Evolutionary conservation across 1,140 invertebrate species (phyloP).

Genomic region (Cryptotermes secundus): DNA sequence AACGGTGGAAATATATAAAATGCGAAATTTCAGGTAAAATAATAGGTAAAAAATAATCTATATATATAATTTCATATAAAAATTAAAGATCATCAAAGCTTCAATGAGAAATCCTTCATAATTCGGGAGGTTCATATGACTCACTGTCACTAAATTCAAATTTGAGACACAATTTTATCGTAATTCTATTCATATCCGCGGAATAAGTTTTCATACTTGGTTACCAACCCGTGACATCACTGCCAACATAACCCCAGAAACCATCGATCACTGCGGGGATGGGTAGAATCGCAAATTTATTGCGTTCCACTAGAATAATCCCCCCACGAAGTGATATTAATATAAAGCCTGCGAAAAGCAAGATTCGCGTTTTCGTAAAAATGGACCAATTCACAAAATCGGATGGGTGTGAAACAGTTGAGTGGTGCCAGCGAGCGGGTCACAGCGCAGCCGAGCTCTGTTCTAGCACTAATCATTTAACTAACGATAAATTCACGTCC

Average conservation of each 20-base stretch:
- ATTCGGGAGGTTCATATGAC: too few species aligned
- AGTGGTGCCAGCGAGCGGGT: not conserved
- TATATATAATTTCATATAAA: too few species aligned
- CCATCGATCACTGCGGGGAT: not conserved
- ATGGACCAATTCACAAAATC: conserved; percentile 6
- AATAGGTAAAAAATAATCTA: too few species aligned
- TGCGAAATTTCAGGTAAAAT: too few species aligned
- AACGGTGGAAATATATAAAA: too few species aligned
- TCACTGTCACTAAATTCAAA: too few species aligned
- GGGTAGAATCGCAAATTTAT: not conserved
- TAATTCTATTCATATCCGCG: not conserved
- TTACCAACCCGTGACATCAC: not conserved
- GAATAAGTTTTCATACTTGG: conserved; percentile 15
- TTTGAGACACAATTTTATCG: too few species aligned
- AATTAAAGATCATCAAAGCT: too few species aligned
- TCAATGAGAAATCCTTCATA: too few species aligned
- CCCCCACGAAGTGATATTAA: not conserved
- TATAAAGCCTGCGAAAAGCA: not conserved
- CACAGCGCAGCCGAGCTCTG: not conserved
- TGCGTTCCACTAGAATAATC: not conserved
- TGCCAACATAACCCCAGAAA: too few species aligned
- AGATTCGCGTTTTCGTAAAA: not conserved
- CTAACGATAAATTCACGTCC: conserved; percentile 10
- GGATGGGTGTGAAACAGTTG: conserved; percentile 6
- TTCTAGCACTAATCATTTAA: conserved; percentile 16